Evolutionary conservation across 1,140 invertebrate species (phyloP).

Genomic region (Protaetia brevitarsis): DNA sequence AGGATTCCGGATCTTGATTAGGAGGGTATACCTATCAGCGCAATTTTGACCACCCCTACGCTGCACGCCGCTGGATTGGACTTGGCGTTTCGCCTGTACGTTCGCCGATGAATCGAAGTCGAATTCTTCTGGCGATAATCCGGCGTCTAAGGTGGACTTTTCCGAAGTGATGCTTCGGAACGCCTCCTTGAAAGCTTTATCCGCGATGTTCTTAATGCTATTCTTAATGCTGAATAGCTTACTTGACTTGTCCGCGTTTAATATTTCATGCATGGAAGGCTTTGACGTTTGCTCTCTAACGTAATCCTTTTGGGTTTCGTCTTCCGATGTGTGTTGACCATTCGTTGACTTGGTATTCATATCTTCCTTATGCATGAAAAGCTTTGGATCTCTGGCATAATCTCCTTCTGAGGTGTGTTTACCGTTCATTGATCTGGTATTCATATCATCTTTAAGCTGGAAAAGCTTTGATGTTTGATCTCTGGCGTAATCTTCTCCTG

Average conservation of each 20-base stretch:
- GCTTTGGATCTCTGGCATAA: too few species aligned
- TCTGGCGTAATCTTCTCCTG: too few species aligned
- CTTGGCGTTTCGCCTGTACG: slow-evolving; percentile 29
- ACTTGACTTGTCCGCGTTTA: background rate
- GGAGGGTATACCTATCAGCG: slow-evolving; percentile 45
- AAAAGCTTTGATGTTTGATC: too few species aligned
- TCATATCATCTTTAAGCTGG: too few species aligned
- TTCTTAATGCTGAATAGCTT: background rate
- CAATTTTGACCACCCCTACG: slow-evolving; percentile 53
- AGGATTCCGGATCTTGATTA: slow-evolving; percentile 46
- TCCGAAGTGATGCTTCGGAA: too few species aligned
- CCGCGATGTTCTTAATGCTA: background rate
- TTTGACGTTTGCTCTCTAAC: too few species aligned
- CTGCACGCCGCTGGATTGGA: slow-evolving; percentile 39
- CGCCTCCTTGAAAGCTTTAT: background rate
- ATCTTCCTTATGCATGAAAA: too few species aligned
- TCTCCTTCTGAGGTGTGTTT: too few species aligned
- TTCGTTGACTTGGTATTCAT: too few species aligned
- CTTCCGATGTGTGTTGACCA: too few species aligned
- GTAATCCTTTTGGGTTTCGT: too few species aligned
- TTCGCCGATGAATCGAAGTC: background rate
- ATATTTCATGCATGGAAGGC: slow-evolving; percentile 6
- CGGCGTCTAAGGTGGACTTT: background rate
- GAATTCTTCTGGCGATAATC: background rate
- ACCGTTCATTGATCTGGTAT: too few species aligned